Evolutionary conservation across 2,888 invertebrate genomes (phyloP).

Genomic region (Eupithecia tripunctaria): DNA sequence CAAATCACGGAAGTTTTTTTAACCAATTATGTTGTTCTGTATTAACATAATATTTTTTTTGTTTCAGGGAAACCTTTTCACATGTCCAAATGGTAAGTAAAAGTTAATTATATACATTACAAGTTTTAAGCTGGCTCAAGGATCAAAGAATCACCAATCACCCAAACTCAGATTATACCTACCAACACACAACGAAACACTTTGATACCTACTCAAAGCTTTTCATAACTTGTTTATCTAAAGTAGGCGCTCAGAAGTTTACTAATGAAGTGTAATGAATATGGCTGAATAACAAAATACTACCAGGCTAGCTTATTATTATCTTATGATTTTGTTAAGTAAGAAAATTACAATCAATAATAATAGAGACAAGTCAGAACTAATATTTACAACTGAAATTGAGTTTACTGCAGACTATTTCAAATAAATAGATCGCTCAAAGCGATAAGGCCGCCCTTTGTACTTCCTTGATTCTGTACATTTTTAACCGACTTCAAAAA

Average conservation of each 20-base stretch:
- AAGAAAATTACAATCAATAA: too few relatives aligned
- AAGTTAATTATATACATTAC: constrained; percentile 35
- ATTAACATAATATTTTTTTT: constrained; percentile 18
- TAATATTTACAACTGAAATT: background rate
- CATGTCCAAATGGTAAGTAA: constrained; percentile 89
- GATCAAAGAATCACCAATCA: background rate
- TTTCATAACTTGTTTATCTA: background rate
- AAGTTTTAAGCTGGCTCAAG: background rate
- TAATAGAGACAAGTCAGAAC: too few relatives aligned
- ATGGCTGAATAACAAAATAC: background rate
- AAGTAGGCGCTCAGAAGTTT: background rate
- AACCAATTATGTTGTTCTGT: background rate
- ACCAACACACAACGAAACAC: background rate
- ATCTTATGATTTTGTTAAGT: background rate
- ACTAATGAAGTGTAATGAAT: background rate
- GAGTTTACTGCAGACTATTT: background rate
- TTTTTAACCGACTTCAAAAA: too few relatives aligned
- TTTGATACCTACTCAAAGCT: too few relatives aligned
- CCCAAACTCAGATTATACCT: background rate
- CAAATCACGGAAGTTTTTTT: background rate
- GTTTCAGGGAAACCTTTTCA: constrained; percentile 87
- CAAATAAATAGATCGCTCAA: too few relatives aligned
- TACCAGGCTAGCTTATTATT: background rate
- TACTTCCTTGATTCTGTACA: too few relatives aligned
- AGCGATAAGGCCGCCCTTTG: too few relatives aligned